phyloP scores from a whole-genome alignment of 2,113 vertebrate genomes.

The Osmerus mordax region DNA sequence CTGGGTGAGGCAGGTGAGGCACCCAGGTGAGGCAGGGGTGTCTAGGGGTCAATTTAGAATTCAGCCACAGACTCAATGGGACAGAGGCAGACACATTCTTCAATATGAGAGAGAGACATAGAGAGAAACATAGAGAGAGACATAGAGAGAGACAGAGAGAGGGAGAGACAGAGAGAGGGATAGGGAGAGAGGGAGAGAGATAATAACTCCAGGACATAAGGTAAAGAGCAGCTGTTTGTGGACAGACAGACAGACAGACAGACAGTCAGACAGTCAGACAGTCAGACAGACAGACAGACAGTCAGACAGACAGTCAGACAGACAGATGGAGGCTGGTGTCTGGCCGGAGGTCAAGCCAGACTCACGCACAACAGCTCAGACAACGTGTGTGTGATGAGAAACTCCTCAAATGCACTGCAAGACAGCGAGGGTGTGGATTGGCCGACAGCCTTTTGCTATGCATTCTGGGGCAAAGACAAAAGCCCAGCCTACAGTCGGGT shows the following conservation, averaged over 20 bases:
- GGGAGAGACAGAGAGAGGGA: conserved; percentile 51
- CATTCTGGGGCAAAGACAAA: conserved; percentile 56
- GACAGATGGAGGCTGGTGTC: not conserved
- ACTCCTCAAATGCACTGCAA: conserved; percentile 66
- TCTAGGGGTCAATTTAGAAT: no score
- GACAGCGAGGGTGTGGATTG: conserved; percentile 67
- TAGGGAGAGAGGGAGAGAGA: conserved; percentile 54
- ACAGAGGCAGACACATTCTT: no score
- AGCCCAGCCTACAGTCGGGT: not conserved
- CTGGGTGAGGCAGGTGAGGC: no score
- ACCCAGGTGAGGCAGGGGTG: no score
- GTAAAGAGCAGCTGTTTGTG: not conserved
- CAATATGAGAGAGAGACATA: no score
- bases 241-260: not conserved
- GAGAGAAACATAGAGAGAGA: no score
- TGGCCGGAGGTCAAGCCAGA: no score
- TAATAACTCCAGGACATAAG: conserved; percentile 54
- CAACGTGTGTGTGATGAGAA: conserved; percentile 55
- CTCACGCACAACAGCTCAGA: no score
- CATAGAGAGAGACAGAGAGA: no score
- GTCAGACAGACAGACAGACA: not conserved
- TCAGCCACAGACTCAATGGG: no score
- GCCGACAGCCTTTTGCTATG: conserved; percentile 66
- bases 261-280: not conserved
- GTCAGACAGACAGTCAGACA: not conserved